phyloP scores from a whole-genome alignment of 2,797 vertebrate genomes.

The Rhynchotus rufescens region DNA sequence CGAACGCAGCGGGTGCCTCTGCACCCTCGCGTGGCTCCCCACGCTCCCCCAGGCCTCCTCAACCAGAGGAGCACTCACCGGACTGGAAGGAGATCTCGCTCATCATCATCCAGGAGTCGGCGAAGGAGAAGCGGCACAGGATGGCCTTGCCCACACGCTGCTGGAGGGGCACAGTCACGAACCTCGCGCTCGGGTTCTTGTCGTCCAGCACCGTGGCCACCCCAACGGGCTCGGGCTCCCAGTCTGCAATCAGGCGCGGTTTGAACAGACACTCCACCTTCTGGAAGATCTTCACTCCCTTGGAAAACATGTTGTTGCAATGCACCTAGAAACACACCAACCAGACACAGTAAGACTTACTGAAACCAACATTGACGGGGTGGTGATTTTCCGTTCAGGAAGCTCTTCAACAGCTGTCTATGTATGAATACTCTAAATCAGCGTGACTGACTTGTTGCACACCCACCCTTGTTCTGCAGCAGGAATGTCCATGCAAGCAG shows the following conservation, averaged over 20 bases:
- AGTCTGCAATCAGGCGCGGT: conserved; percentile 79
- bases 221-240: conserved; percentile 83
- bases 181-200: conserved; percentile 90
- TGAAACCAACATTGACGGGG: background rate
- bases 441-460: background rate
- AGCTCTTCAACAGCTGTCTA: background rate
- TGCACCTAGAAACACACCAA: conserved; percentile 81
- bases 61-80: conserved; percentile 69
- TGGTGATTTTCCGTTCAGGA: background rate
- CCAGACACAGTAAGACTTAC: background rate
- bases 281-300: conserved; percentile 91
- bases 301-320: conserved; percentile 94
- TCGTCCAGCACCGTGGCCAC: conserved; percentile 89
- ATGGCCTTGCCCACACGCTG: conserved; percentile 84
- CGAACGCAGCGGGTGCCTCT: rapidly evolving
- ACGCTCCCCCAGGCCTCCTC: rapidly evolving
- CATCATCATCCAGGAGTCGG: conserved; percentile 93
- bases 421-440: background rate
- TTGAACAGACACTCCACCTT: conserved; percentile 89
- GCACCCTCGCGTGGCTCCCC: background rate
- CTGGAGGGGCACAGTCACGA: conserved; percentile 88
- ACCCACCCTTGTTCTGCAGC: background rate
- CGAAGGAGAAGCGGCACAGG: conserved; percentile 89
- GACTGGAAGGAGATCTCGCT: conserved; percentile 94
- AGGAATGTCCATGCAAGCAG: background rate